A percentile compares a stretch with the other conserved stretches of the same genome.
phyloP scores from a whole-genome alignment of 2,113 vertebrate genomes.

The Vicugna pacos region DNA sequence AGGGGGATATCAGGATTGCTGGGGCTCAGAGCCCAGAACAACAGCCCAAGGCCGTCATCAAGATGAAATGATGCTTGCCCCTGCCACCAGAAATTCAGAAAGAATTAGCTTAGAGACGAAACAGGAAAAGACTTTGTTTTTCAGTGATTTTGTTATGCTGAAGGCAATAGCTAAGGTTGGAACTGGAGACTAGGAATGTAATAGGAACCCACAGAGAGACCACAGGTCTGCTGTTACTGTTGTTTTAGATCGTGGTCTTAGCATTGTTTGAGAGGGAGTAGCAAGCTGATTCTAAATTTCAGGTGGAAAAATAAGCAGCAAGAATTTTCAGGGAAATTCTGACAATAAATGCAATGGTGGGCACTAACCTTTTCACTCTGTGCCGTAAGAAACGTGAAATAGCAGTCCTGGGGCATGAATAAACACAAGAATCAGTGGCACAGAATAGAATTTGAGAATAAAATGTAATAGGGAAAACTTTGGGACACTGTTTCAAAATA shows the following conservation, averaged over 20 bases:
- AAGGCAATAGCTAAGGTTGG: background rate
- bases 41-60: background rate
- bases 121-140: background rate
- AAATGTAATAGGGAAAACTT: conserved; percentile 73
- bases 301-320: background rate
- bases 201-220: background rate
- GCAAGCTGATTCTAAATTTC: background rate
- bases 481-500: conserved; percentile 79
- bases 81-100: background rate
- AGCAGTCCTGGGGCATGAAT: background rate
- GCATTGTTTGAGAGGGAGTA: background rate
- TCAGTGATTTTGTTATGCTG: background rate
- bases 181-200: background rate
- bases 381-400: background rate
- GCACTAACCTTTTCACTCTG: background rate
- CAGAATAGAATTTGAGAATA: conserved; percentile 61
- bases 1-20: background rate
- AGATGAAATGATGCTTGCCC: background rate
- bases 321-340: conserved; percentile 24
- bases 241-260: background rate
- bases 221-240: too few relatives aligned
- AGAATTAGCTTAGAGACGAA: conserved; percentile 17
- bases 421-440: background rate
- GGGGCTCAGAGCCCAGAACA: background rate
- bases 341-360: background rate